Evolutionary conservation across 2,113 vertebrate genomes (phyloP).

Genomic region (Tachuris rubrigastra): DNA sequence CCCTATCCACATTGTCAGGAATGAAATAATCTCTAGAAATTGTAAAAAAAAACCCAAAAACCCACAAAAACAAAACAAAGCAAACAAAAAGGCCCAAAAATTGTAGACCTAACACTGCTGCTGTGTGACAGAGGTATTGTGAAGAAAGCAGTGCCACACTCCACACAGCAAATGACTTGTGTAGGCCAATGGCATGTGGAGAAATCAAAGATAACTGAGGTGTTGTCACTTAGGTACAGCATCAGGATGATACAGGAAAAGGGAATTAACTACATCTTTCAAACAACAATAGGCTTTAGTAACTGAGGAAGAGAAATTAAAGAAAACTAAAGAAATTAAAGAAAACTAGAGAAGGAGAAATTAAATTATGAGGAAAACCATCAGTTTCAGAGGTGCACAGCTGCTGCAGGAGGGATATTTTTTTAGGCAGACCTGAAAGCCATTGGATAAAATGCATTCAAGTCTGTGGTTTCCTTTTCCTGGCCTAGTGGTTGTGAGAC

Average conservation of each 20-base stretch:
- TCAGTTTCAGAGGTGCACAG: not conserved
- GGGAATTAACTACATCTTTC: not conserved
- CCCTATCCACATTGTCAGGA: not conserved
- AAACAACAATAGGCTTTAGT: not conserved
- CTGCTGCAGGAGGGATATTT: not conserved
- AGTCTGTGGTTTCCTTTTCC: not conserved
- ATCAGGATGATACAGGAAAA: not conserved
- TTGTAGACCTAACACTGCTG: not conserved
- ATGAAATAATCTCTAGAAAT: not conserved
- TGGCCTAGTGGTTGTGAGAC: not conserved
- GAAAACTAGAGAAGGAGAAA: not conserved
- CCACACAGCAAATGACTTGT: not conserved
- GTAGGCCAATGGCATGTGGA: rapidly evolving
- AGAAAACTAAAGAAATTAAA: no score
- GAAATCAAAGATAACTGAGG: not conserved
- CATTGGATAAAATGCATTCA: not conserved
- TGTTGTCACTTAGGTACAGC: not conserved
- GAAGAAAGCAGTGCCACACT: not conserved
- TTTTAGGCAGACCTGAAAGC: not conserved
- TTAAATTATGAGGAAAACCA: not conserved
- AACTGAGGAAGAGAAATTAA: not conserved
- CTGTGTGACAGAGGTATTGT: not conserved
- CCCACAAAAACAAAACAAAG: not conserved
- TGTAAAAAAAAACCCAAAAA: not conserved
- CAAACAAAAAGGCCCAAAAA: not conserved